Evolutionary conservation across 2,113 vertebrate species (phyloP).

Genomic region (Proterorhinus semilunaris): DNA sequence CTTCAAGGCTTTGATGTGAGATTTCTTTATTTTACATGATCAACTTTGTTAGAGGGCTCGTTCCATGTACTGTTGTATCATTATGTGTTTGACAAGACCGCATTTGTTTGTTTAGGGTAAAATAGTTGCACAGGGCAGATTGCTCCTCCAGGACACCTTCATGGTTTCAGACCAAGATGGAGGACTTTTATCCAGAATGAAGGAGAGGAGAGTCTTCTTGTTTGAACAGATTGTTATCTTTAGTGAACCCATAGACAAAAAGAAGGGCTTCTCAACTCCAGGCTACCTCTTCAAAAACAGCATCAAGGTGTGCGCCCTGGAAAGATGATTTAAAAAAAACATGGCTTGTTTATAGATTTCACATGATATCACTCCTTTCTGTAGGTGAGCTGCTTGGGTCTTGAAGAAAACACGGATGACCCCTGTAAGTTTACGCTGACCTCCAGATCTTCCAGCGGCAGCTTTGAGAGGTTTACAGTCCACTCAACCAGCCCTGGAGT

Average conservation of each 20-base stretch:
- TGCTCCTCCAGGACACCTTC: conserved; percentile 95
- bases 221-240: conserved; percentile 99
- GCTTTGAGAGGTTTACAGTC: conserved; percentile 85
- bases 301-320: conserved; percentile 82
- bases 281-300: conserved; percentile 98
- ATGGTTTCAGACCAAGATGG: conserved; percentile 93
- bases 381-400: conserved; percentile 95
- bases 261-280: conserved; percentile 95
- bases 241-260: conserved; percentile 97
- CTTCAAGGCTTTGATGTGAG: conserved; percentile 98
- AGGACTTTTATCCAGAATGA: conserved; percentile 91
- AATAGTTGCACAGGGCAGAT: conserved; percentile 96
- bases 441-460: conserved; percentile 85
- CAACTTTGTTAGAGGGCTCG: no score
- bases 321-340: background rate
- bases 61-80: background rate
- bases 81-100: background rate
- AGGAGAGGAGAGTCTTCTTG: conserved; percentile 93
- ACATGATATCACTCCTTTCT: background rate
- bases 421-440: conserved; percentile 95
- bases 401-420: conserved; percentile 94
- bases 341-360: background rate
- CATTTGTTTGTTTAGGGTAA: conserved; percentile 82
- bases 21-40: background rate
- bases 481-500: conserved; percentile 87